phyloP scores from a whole-genome alignment of 2,797 vertebrate species.

The Melopsittacus undulatus region DNA sequence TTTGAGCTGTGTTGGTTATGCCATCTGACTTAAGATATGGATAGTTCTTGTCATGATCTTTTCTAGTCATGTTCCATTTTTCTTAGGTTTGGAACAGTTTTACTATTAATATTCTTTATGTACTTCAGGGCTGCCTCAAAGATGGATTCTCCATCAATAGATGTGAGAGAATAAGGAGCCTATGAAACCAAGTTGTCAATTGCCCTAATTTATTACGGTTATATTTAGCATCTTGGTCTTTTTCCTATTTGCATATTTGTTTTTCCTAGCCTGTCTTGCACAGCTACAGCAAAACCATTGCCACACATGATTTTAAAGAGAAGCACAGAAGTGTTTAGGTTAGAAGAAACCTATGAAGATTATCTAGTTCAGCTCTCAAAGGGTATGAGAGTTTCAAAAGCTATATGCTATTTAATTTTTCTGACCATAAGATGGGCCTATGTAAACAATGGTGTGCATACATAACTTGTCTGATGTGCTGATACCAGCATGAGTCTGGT shows the following conservation, averaged over 20 bases:
- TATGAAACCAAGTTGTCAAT: not conserved
- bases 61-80: not conserved
- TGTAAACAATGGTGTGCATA: not conserved
- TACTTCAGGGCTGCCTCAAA: not conserved
- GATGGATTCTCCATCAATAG: not conserved
- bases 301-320: not conserved
- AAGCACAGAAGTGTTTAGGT: not conserved
- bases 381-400: not conserved
- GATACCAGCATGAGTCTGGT: not conserved
- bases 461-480: not conserved
- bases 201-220: not conserved
- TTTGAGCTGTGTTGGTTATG: not conserved
- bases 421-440: not conserved
- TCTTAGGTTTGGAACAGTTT: not conserved
- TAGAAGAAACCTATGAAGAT: not conserved
- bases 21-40: not conserved
- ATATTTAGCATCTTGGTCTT: not conserved
- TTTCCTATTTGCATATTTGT: not conserved
- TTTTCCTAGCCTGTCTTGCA: not conserved
- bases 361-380: not conserved
- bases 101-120: not conserved
- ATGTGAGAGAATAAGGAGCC: not conserved
- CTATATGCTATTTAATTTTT: not conserved
- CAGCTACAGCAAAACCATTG: not conserved
- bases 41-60: not conserved